Evolutionary conservation across 2,888 invertebrate species (phyloP).

Genomic region (Frankliniella fusca): DNA sequence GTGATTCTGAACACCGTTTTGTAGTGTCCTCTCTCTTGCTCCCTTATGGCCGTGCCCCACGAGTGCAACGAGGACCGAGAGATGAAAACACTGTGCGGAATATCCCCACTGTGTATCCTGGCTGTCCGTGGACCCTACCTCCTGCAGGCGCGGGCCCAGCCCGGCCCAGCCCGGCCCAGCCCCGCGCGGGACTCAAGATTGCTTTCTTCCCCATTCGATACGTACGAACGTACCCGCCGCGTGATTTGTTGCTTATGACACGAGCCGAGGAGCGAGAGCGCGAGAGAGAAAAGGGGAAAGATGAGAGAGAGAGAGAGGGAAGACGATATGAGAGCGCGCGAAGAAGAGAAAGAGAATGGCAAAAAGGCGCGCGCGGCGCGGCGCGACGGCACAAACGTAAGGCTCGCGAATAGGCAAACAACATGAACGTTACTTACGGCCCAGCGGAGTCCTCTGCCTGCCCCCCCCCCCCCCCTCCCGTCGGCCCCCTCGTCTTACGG

Average conservation of each 20-base stretch:
- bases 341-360: background rate
- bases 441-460: background rate
- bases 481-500: background rate
- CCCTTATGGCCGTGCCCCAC: no score
- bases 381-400: background rate
- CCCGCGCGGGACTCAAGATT: background rate
- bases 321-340: background rate
- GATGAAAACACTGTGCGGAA: no score
- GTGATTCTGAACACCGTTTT: no score
- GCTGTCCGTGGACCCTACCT: no score
- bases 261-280: background rate
- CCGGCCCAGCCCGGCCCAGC: no score
- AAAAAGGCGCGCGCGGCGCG: background rate
- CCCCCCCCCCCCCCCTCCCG: no score
- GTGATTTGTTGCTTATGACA: conserved; percentile 17
- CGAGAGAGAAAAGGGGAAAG: background rate
- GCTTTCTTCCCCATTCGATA: background rate
- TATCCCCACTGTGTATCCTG: no score
- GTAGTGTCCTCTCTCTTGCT: no score
- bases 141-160: no score
- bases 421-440: conserved; percentile 7
- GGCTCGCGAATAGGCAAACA: conserved; percentile 17
- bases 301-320: conserved; percentile 8
- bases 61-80: no score
- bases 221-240: background rate